Percentiles rank a stretch among this genome's conserved stretches.
Evolutionary conservation across 2,113 vertebrate species (phyloP).

Genomic region (Menura novaehollandiae): DNA sequence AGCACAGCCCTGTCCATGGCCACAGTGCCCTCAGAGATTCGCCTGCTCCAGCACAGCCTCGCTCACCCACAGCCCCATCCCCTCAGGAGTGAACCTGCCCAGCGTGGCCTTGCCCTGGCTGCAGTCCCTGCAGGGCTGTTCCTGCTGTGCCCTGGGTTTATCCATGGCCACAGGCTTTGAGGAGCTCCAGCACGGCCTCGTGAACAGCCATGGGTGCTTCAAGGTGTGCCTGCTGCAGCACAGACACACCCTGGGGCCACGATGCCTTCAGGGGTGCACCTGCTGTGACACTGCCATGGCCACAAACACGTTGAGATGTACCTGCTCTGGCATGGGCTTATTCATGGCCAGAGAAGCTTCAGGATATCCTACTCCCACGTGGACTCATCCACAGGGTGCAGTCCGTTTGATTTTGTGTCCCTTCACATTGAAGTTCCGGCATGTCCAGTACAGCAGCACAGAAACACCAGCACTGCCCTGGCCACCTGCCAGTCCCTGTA

Average conservation of each 20-base stretch:
- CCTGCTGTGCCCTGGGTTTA: not conserved
- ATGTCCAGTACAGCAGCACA: not conserved
- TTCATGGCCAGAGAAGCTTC: not conserved
- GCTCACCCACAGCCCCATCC: not conserved
- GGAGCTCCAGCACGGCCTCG: not conserved
- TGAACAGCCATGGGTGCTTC: not conserved
- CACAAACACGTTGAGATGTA: too few species aligned
- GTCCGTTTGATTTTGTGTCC: not conserved
- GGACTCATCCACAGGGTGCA: too few species aligned
- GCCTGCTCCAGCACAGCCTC: not conserved
- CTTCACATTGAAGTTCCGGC: not conserved
- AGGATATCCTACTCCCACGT: rapidly evolving
- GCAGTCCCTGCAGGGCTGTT: not conserved
- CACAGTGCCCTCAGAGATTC: rapidly evolving
- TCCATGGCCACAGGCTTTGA: rapidly evolving
- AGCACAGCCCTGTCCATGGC: not conserved
- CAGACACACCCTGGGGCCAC: rapidly evolving
- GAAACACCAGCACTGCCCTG: rapidly evolving
- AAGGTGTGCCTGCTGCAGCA: not conserved
- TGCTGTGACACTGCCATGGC: not conserved
- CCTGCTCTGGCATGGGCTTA: not conserved
- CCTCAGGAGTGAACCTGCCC: not conserved
- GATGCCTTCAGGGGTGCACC: rapidly evolving
- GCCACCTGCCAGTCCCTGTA: not conserved
- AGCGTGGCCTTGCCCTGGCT: not conserved